phyloP scores from a whole-genome alignment of 1,140 invertebrate species.

The Aphaenogaster floridana region DNA sequence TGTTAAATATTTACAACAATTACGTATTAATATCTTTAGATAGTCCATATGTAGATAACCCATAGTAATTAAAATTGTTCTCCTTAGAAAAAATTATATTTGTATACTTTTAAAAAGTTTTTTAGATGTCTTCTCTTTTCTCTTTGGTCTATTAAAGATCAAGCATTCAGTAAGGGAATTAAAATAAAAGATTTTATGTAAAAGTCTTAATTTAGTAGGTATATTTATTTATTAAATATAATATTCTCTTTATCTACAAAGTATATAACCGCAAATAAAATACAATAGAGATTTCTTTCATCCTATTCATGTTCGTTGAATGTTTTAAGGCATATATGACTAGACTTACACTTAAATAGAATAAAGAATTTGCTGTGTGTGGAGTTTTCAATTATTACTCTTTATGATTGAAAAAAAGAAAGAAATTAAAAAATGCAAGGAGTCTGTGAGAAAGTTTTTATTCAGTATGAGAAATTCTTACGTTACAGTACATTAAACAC shows the following conservation, averaged over 20 bases:
- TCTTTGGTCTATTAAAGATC: background rate
- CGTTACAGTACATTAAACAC: background rate
- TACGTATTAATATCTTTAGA: background rate
- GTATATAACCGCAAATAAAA: no score
- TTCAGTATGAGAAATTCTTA: background rate
- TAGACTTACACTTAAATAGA: no score
- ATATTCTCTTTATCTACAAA: no score
- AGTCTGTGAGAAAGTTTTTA: background rate
- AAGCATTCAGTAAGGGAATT: background rate
- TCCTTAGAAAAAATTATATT: background rate
- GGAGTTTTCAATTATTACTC: no score
- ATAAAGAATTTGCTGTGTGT: no score
- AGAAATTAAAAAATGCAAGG: no score
- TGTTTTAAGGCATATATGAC: no score
- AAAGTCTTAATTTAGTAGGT: background rate
- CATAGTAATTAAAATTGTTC: background rate
- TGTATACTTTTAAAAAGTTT: background rate
- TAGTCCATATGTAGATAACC: background rate
- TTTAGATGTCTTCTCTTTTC: background rate
- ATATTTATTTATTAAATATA: background rate
- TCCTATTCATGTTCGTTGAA: no score
- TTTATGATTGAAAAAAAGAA: no score
- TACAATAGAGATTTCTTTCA: no score
- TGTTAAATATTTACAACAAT: background rate
- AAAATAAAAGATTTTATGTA: background rate